A percentile compares a stretch with the other conserved stretches of the same genome.
phyloP scores from a whole-genome alignment of 2,797 vertebrate species.

The Epinephelus coioides region DNA sequence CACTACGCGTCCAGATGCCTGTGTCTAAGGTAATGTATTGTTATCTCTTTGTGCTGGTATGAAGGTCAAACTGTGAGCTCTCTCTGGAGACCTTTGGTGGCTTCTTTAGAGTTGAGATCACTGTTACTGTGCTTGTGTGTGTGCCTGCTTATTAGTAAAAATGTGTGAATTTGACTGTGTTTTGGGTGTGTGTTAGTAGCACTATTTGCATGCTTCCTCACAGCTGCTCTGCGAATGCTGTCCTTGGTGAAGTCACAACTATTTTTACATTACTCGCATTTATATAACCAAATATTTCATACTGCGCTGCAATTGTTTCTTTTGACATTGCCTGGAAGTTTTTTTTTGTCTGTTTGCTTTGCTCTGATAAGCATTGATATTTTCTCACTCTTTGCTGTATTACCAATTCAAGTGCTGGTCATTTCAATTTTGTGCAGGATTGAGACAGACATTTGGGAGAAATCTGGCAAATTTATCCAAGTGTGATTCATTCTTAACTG shows the following conservation, averaged over 20 bases:
- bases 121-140: conserved; percentile 5
- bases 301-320: not conserved
- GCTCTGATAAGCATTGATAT: not conserved
- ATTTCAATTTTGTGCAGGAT: not conserved
- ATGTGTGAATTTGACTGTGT: conserved; percentile 5
- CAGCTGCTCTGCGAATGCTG: not conserved
- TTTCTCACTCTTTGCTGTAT: not conserved
- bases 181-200: conserved; percentile 8
- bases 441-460: not conserved
- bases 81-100: conserved; percentile 16
- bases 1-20: conserved; percentile 77
- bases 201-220: not conserved
- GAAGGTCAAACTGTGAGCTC: conserved; percentile 47
- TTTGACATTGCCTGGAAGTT: not conserved
- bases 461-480: not conserved
- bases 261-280: conserved; percentile 15
- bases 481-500: not conserved
- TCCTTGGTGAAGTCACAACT: conserved; percentile 1
- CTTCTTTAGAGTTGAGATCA: not conserved
- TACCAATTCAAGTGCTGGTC: not conserved
- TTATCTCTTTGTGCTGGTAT: conserved; percentile 30
- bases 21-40: conserved; percentile 79
- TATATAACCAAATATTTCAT: conserved; percentile 3
- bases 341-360: not conserved
- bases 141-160: conserved; percentile 7